Conservation (phyloP, 1,140 invertebrate genomes). For the Pygmarrhopalites habei region DNA sequence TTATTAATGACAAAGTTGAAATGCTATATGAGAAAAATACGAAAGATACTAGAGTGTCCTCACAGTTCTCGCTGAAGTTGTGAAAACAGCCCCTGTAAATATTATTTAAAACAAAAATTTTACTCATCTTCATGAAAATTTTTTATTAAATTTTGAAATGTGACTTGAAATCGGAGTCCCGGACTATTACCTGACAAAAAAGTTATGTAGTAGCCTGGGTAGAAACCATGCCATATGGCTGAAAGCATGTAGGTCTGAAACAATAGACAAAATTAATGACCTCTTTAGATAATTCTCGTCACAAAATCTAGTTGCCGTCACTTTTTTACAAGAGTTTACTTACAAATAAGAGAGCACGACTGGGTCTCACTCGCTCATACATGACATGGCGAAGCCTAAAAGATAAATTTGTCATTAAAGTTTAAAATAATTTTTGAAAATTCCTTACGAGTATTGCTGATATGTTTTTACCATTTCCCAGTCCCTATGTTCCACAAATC, state of each 20-base stretch:
- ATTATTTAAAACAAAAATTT: too few relatives aligned
- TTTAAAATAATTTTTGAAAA: too few relatives aligned
- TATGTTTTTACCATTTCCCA: slow-evolving; percentile 62
- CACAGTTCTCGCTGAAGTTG: slow-evolving; percentile 70
- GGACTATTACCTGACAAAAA: too few relatives aligned
- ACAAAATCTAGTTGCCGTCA: too few relatives aligned
- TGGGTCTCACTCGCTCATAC: slow-evolving; percentile 65
- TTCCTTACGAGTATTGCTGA: too few relatives aligned
- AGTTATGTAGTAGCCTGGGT: slow-evolving; percentile 90
- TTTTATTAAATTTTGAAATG: too few relatives aligned
- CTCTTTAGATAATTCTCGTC: too few relatives aligned
- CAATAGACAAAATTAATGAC: too few relatives aligned
- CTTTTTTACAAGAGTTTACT: too few relatives aligned
- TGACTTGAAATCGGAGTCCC: too few relatives aligned
- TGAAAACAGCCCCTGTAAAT: slow-evolving; percentile 80
- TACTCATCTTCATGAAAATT: too few relatives aligned
- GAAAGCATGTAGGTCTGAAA: slow-evolving; percentile 86
- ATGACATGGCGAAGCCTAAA: slow-evolving; percentile 72
- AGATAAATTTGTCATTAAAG: too few relatives aligned
- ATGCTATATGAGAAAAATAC: background rate
- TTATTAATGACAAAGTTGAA: slow-evolving; percentile 15
- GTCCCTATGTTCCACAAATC: slow-evolving; percentile 88
- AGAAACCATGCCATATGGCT: slow-evolving; percentile 80
- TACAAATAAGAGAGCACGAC: slow-evolving; percentile 48
- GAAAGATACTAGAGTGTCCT: slow-evolving; percentile 36